Evolutionary conservation across 2,113 vertebrate species (phyloP).

Genomic region (Saccopteryx leptura): DNA sequence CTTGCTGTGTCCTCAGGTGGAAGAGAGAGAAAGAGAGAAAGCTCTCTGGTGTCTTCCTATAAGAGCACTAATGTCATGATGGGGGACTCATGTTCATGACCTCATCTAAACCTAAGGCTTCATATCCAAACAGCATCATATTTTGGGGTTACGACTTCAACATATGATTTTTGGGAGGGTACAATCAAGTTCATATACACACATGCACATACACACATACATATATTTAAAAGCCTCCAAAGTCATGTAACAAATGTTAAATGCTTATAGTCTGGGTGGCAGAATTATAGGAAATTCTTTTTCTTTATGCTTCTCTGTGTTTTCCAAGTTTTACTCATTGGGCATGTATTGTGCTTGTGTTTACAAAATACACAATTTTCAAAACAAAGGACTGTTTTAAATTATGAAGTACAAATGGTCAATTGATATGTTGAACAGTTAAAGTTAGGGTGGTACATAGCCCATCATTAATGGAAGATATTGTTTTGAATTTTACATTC

Average conservation of each 20-base stretch:
- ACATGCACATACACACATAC: neutral
- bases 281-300: neutral
- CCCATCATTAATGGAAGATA: neutral
- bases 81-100: neutral
- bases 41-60: neutral
- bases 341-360: neutral
- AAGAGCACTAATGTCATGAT: neutral
- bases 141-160: neutral
- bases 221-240: neutral
- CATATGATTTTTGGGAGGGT: neutral
- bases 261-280: neutral
- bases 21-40: neutral
- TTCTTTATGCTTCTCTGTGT: neutral
- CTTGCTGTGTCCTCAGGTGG: neutral
- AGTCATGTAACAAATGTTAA: neutral
- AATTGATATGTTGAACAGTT: neutral
- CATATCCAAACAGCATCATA: neutral
- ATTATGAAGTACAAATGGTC: neutral
- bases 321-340: neutral
- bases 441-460: neutral
- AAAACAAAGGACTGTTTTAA: neutral
- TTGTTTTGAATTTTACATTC: neutral
- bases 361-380: constrained; percentile 12
- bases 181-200: neutral
- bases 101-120: neutral